phyloP scores from a whole-genome alignment of 2,113 vertebrate genomes.

The Cyprinodon tularosa region DNA sequence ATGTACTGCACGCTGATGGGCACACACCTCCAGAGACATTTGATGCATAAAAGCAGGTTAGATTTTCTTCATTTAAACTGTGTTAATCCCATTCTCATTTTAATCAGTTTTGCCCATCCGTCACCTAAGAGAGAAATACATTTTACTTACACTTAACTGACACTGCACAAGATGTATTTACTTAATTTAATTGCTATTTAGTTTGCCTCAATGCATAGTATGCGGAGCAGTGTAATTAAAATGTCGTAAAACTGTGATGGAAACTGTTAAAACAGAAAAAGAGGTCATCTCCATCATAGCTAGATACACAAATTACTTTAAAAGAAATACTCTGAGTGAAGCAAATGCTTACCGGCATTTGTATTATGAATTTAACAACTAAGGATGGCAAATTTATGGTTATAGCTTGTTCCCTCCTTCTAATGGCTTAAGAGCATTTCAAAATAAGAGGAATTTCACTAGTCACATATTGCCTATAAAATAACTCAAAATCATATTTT shows the following conservation, averaged over 20 bases:
- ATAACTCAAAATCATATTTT: too few species aligned
- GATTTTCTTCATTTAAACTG: slow-evolving; percentile 16
- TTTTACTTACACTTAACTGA: slow-evolving; percentile 11
- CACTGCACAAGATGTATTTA: slow-evolving; percentile 15
- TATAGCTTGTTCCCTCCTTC: background rate
- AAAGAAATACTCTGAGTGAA: background rate
- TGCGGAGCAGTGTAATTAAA: background rate
- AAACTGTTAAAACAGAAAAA: slow-evolving; percentile 11
- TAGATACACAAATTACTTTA: background rate
- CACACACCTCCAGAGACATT: background rate
- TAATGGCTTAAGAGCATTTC: background rate
- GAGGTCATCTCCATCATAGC: background rate
- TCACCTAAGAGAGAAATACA: background rate
- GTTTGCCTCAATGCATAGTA: slow-evolving; percentile 12
- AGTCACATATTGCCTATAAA: too few species aligned
- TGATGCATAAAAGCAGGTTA: slow-evolving; percentile 6
- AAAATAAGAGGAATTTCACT: background rate
- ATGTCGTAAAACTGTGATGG: slow-evolving; percentile 4
- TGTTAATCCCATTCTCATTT: slow-evolving; percentile 12
- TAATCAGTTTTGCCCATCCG: slow-evolving; percentile 12
- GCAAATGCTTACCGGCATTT: background rate
- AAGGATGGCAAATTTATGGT: background rate
- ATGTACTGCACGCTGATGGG: background rate
- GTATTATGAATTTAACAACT: background rate
- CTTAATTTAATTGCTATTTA: slow-evolving; percentile 36